Conservation (phyloP, 2,797 vertebrate genomes). For the Catamblyrhynchus diadema region DNA sequence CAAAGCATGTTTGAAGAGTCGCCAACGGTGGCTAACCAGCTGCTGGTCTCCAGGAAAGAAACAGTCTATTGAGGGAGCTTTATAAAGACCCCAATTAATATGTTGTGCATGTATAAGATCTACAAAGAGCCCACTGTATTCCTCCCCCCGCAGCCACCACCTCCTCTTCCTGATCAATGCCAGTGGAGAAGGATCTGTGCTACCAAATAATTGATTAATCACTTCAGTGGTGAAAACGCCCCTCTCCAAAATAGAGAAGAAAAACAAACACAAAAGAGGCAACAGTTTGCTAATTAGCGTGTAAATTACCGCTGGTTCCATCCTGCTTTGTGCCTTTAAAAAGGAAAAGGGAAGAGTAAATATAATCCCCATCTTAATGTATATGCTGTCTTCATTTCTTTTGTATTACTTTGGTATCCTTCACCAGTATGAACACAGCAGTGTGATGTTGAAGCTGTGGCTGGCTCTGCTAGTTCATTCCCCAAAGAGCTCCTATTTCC, state of each 20-base stretch:
- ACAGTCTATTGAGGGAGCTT: constrained; percentile 73
- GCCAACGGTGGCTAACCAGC: constrained; percentile 73
- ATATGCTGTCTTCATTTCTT: constrained; percentile 68
- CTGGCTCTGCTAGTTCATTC: constrained; percentile 67
- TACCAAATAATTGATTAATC: constrained; percentile 76
- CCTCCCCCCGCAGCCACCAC: constrained; percentile 56
- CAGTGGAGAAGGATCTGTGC: constrained; percentile 67
- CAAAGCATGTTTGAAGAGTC: constrained; percentile 74
- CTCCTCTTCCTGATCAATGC: constrained; percentile 52
- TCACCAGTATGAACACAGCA: constrained; percentile 52
- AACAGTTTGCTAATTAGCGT: constrained; percentile 74
- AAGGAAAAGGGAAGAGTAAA: constrained; percentile 45
- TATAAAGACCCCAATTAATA: constrained; percentile 77
- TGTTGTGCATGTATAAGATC: constrained; percentile 72
- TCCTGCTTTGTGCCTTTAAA: constrained; percentile 69
- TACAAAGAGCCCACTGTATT: constrained; percentile 79
- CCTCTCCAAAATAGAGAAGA: constrained; percentile 67
- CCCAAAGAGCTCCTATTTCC: constrained; percentile 77
- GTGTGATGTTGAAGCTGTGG: constrained; percentile 60
- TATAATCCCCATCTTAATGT: constrained; percentile 63
- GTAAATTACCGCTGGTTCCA: constrained; percentile 75
- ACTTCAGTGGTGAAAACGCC: constrained; percentile 66
- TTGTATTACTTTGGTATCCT: constrained; percentile 64
- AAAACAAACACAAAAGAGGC: constrained; percentile 72
- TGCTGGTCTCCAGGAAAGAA: constrained; percentile 73